Evolutionary conservation across 2,797 vertebrate genomes (phyloP), one percentile per base, ranked within the genome.

Genomic region (Lutjanus campechanus): DNA sequence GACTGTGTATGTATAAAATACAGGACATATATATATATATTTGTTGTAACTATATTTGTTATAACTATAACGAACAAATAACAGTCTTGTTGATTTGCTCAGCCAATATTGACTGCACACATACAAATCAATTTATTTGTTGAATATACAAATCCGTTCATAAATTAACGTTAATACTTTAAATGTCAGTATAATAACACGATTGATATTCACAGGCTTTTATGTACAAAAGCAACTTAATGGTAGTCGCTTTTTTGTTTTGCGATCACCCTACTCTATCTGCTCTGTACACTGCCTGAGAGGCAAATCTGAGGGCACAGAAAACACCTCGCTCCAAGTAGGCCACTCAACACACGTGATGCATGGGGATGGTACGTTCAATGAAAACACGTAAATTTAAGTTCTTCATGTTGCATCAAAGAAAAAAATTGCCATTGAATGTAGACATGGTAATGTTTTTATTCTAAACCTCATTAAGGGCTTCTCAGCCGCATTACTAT

Each of bases 331-430:
- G 1, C 1, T 7, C 0, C 13, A 22, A 12, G 9, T n/a, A 69
- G 11, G 49, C 46, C 0, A 17, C 5, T 4, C 36, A n/a, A 11
- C 51, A 72, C 83, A 76, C 47, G 73, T 82, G 84, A 82, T 2
- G 44, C 40, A 20, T 7, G 0, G 0, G 1, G 11, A 54, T 81
- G 87, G n/a, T 81, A 78, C 73, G 74, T 92, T 90, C 80, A 79
- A 0, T 1, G n/a, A 71, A 13, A 68, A 3, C 22, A 44, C 1
- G 29, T 36, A 36, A 25, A 25, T 25, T 25, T 25, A 25, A 25
- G 25, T 25, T 25, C 25, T 36, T 47, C 8, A 1, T 25, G 43
- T 25, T 79, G 17, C 16, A 13, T 20, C 25, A 12, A 11, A 43
- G 10, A 7, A 58, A 36, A 43, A 19, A 40, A 55, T 13, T 47